These are phyloP conservation scores for Dasypolia templi DNA, from an alignment of 2,888 invertebrate species.

Conservation along the genomic window DNA sequence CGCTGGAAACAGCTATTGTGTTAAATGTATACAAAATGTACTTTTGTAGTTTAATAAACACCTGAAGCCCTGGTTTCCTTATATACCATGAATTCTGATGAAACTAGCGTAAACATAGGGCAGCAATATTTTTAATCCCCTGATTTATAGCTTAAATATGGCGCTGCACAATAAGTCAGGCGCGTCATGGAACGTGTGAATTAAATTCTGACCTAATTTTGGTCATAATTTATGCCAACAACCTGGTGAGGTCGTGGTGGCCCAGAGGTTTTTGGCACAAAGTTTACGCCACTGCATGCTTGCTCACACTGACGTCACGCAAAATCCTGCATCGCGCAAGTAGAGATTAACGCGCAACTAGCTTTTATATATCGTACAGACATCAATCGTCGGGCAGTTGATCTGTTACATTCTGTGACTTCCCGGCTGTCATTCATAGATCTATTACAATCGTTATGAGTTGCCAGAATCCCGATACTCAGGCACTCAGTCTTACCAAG, in stretches of 20 bases:
- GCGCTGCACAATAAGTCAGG: slow-evolving; percentile 49
- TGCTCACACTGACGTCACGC: no score
- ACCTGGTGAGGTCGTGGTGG: neutral
- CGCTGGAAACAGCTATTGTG: no score
- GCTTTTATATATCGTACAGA: no score
- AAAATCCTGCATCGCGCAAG: no score
- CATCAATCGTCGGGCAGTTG: no score
- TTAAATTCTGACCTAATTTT: slow-evolving; percentile 61
- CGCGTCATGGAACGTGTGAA: slow-evolving; percentile 40
- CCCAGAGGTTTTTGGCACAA: neutral
- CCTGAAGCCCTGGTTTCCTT: neutral
- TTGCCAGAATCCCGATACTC: neutral
- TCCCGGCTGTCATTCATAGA: neutral
- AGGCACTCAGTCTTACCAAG: no score
- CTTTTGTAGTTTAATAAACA: no score
- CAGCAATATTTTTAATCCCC: slow-evolving; percentile 52
- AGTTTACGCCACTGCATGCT: no score
- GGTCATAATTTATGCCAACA: slow-evolving; percentile 19
- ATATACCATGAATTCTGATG: slow-evolving; percentile 26
- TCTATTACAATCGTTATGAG: neutral
- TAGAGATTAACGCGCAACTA: no score
- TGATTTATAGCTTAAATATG: slow-evolving; percentile 58
- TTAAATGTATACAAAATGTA: no score
- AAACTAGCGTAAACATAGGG: slow-evolving; percentile 28
- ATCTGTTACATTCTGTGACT: neutral